Evolutionary conservation across 2,797 vertebrate species (phyloP).

Genomic region (Myiotriccus ornatus): DNA sequence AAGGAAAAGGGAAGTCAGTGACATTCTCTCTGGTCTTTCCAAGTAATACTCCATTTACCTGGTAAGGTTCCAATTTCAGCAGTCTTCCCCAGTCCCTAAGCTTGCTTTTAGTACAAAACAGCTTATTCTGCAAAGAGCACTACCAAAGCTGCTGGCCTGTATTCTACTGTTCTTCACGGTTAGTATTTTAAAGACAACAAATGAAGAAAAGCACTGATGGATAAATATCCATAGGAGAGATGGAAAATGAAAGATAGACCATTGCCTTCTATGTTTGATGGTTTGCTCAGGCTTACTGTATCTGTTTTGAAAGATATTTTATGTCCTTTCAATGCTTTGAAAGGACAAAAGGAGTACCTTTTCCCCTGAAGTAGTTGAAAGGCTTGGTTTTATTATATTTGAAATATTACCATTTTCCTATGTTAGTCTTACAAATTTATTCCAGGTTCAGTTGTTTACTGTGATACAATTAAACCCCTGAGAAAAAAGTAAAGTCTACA

Average conservation of each 20-base stretch:
- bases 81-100: background rate
- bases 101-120: background rate
- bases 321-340: background rate
- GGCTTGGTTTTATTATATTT: background rate
- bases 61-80: background rate
- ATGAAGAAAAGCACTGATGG: background rate
- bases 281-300: background rate
- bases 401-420: background rate
- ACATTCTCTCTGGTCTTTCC: background rate
- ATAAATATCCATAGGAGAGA: background rate
- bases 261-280: accelerated
- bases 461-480: background rate
- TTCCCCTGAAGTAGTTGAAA: background rate
- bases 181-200: background rate
- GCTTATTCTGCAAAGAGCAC: background rate
- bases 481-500: background rate
- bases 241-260: background rate
- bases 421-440: background rate
- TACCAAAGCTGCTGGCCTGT: background rate
- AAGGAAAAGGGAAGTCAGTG: background rate
- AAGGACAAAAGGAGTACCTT: background rate
- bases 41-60: background rate
- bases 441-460: background rate
- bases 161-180: background rate
- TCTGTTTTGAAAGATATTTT: background rate